These are phyloP conservation scores for Paramormyrops kingsleyae DNA, from an alignment of 2,113 vertebrate species.

Conservation along the genomic window DNA sequence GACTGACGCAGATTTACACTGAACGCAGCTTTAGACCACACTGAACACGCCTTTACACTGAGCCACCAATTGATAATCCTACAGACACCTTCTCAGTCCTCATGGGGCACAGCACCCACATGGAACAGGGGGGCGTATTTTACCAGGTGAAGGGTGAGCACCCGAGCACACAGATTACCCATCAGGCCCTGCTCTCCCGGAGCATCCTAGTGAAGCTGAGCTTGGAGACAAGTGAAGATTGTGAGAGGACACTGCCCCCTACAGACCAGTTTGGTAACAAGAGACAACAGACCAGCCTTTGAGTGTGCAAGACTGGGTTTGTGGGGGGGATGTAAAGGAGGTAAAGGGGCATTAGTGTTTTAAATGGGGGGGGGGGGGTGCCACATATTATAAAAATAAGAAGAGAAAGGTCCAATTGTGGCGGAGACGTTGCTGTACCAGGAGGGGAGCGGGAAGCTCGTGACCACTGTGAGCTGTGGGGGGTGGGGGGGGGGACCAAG, in stretches of 20 bases:
- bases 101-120: background rate
- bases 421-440: slow-evolving; percentile 33
- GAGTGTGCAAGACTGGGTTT: background rate
- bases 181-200: background rate
- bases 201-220: background rate
- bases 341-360: background rate
- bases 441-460: slow-evolving; percentile 36
- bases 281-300: background rate
- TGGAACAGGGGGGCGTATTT: background rate
- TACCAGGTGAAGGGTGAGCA: background rate
- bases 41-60: no score
- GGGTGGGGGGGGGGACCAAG: no score
- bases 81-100: background rate
- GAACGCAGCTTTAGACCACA: no score
- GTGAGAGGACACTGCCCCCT: slow-evolving; percentile 10
- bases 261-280: background rate
- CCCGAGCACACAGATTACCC: background rate
- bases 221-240: background rate
- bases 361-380: background rate
- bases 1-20: background rate
- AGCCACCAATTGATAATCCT: background rate
- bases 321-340: background rate
- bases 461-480: slow-evolving; percentile 27
- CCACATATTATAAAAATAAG: background rate
- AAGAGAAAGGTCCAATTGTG: background rate